Evolutionary conservation across 2,888 invertebrate genomes (phyloP), one percentile per base, ranked within the genome.

Genomic region (Uloborus plumipes): DNA sequence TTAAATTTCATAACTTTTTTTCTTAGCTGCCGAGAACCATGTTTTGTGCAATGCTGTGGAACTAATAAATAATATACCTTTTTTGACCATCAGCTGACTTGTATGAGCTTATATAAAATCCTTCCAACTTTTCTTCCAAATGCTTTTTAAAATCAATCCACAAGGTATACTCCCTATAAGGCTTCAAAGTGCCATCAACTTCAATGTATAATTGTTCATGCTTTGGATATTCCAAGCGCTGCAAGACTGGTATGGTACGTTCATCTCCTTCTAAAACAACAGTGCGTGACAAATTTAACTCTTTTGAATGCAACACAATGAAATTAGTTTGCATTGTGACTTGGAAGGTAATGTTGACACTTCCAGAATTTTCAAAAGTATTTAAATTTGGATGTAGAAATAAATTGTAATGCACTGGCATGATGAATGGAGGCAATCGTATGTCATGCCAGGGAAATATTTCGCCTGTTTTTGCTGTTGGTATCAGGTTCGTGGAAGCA

Each of bases 331-430:
- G 62, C 64, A 85, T 65, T 14, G 80, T 85, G 20, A 88, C 87
- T 62, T 81, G 61, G 22, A 88, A 84, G 49, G 84, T 84, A 47
- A 89, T 89, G 20, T 79, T 84, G 14, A 88, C 88, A 77, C 88
- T 90, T 93, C 97, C 98, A 91, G 94, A 93, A 71, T 97, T 93
- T 89, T 94, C 94, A 72, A 95, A 92, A 20, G 95, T 95, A 64
- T 96, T 95, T 76, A 98, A 91, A 89, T 98, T 97, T 13, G 98
- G 97, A 90, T 97, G 96, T 87, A 98, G 93, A 89, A 94, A 95
- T 77, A 98, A 92, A 88, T 94, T 94, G 89, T 98, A 98, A 86
- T 94, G 93, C 86, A 93, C 92, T 16, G 97, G 96, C 88, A 93
- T 92, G 59, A 94, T 92, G 88, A 93, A 94, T 53, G 92, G 92